Evolutionary conservation across 92 coral and sea anemone genomes (phyloP).

Genomic region (Palythoa grandiflora): DNA sequence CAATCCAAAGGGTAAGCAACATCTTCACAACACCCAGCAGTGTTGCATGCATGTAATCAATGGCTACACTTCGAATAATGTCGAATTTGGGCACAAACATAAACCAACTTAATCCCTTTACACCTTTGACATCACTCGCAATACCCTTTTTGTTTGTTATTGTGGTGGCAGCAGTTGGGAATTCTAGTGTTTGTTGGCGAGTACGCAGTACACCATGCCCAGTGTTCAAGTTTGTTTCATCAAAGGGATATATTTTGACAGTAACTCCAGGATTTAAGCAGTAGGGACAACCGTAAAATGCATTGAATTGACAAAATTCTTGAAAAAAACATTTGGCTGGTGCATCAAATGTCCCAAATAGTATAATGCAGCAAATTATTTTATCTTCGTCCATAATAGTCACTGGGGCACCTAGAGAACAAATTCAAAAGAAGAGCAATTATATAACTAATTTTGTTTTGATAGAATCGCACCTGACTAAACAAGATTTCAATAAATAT

Average conservation of each 20-base stretch:
- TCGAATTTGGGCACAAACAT: conserved; percentile 64
- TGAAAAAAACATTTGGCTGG: conserved; percentile 79
- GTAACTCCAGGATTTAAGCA: conserved; percentile 69
- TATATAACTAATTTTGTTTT: background rate
- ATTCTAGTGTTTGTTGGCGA: conserved; percentile 36
- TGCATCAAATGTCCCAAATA: conserved; percentile 73
- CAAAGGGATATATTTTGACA: conserved; percentile 70
- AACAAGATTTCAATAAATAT: background rate
- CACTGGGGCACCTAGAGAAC: conserved; percentile 42
- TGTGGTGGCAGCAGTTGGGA: conserved; percentile 48
- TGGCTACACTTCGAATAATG: conserved; percentile 19
- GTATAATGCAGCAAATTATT: conserved; percentile 58
- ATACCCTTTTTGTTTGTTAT: conserved; percentile 33
- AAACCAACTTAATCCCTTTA: conserved; percentile 60
- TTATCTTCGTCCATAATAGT: conserved; percentile 27
- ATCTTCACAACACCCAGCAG: conserved; percentile 64
- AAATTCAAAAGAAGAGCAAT: background rate
- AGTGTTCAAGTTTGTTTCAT: conserved; percentile 30
- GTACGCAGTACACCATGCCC: conserved; percentile 42
- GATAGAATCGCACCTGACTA: background rate
- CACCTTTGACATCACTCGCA: conserved; percentile 56
- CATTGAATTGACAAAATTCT: conserved; percentile 69
- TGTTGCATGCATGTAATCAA: conserved; percentile 55
- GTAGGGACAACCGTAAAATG: conserved; percentile 70
- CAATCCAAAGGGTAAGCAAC: conserved; percentile 45